phyloP scores from a whole-genome alignment of 2,797 vertebrate species.

The Silurus aristotelis region DNA sequence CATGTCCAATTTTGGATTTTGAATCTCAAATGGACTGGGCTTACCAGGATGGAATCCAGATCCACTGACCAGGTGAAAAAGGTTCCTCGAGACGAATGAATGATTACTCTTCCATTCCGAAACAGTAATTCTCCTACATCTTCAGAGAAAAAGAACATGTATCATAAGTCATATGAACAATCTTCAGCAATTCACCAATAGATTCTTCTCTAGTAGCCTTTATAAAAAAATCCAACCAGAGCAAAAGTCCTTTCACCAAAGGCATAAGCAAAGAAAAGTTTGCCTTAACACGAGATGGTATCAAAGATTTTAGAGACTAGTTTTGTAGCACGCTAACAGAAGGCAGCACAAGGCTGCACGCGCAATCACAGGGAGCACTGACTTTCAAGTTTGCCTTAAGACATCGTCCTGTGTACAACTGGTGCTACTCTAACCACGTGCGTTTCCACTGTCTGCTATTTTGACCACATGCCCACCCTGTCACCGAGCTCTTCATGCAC shows the following conservation, averaged over 20 bases:
- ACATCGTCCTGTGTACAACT: too few species aligned
- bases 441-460: too few species aligned
- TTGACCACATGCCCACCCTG: too few species aligned
- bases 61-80: background rate
- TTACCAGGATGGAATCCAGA: background rate
- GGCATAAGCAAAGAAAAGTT: background rate
- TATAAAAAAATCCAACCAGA: constrained; percentile 14
- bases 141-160: background rate
- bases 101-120: background rate
- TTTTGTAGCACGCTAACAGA: too few species aligned
- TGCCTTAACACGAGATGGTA: too few species aligned
- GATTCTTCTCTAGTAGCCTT: background rate
- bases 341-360: too few species aligned
- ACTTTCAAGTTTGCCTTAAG: too few species aligned
- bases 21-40: background rate
- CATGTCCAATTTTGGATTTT: background rate
- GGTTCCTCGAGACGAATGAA: background rate
- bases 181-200: background rate
- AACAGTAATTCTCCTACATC: background rate
- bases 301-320: too few species aligned
- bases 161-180: background rate
- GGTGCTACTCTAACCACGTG: too few species aligned
- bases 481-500: too few species aligned
- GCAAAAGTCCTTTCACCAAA: background rate
- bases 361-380: too few species aligned